Evolutionary conservation across 2,797 vertebrate species (phyloP).

Genomic region (Phrynocephalus vlangalii): DNA sequence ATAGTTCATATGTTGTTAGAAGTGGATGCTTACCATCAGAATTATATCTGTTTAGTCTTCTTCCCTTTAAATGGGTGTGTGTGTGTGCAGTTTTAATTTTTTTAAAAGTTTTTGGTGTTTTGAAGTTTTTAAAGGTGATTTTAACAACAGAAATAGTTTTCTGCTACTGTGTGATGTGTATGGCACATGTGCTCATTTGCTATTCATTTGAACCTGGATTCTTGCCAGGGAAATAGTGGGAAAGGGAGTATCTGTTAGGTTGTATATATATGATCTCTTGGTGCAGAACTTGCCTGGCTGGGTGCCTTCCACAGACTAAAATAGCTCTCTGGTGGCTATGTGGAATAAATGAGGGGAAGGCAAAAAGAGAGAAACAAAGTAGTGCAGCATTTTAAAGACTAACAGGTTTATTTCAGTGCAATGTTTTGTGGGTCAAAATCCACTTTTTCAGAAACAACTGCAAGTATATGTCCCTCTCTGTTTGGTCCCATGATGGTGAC

Average conservation of each 20-base stretch:
- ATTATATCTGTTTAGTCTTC: conserved; percentile 14
- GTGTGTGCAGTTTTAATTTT: neutral
- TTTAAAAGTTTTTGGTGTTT: neutral
- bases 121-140: neutral
- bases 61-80: neutral
- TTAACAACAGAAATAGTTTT: neutral
- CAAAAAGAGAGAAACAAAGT: too few species aligned
- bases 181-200: neutral
- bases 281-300: neutral
- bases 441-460: too few species aligned
- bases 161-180: neutral
- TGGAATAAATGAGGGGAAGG: too few species aligned
- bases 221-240: conserved; percentile 15
- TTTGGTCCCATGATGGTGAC: too few species aligned
- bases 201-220: neutral
- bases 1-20: neutral
- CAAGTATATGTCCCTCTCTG: too few species aligned
- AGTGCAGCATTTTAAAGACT: too few species aligned
- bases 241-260: neutral
- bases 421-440: too few species aligned
- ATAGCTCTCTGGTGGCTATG: neutral
- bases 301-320: too few species aligned
- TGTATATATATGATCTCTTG: neutral
- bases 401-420: too few species aligned
- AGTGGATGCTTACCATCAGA: conserved; percentile 14